Conservation (phyloP, 2,797 vertebrate genomes). For the Hydrophis major region DNA sequence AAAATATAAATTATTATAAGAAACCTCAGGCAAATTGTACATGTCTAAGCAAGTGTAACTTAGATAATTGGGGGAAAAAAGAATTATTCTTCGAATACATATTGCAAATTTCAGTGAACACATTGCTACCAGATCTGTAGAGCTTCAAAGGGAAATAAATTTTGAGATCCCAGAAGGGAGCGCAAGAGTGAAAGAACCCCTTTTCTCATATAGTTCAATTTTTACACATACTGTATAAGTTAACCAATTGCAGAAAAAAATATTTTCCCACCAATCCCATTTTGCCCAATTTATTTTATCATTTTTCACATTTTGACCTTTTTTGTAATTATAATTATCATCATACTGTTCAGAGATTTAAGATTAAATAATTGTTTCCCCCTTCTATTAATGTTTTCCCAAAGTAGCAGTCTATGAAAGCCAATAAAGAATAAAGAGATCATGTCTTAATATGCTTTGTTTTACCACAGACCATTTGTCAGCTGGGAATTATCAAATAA, state of each 20-base stretch:
- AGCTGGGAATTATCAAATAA: neutral
- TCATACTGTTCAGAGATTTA: neutral
- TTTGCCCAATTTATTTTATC: constrained; percentile 2
- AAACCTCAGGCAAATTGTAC: constrained; percentile 45
- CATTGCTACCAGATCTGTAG: constrained; percentile 4
- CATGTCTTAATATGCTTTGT: neutral
- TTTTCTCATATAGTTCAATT: constrained; percentile 16
- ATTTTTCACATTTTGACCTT: neutral
- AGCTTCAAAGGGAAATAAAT: constrained; percentile 33
- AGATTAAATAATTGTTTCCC: neutral
- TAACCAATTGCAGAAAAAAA: neutral
- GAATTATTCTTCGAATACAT: constrained; percentile 38
- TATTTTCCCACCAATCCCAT: neutral
- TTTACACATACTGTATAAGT: constrained; percentile 1
- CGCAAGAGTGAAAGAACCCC: neutral
- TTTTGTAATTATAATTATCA: neutral
- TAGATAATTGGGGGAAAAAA: constrained; percentile 45
- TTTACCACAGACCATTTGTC: neutral
- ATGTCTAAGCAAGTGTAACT: constrained; percentile 55
- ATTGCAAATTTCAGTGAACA: constrained; percentile 18
- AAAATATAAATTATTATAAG: constrained; percentile 62
- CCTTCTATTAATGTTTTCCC: neutral
- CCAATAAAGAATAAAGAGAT: neutral
- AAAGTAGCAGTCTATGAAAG: neutral
- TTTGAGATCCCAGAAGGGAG: neutral